Evolutionary conservation across 1,140 invertebrate species (phyloP).

Genomic region (Trichogramma pretiosum): DNA sequence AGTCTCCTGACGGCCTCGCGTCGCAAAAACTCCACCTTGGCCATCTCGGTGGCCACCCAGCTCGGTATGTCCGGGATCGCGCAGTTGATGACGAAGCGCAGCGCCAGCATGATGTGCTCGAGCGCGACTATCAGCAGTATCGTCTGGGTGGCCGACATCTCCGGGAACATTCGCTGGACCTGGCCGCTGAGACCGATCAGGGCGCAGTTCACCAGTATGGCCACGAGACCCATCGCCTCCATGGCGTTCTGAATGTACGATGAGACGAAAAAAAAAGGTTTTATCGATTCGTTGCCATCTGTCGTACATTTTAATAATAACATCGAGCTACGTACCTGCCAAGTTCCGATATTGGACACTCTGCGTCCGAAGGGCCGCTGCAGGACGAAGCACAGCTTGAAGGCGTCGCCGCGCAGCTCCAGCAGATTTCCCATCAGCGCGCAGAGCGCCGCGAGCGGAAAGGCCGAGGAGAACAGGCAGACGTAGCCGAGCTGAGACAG

Average conservation of each 20-base stretch:
- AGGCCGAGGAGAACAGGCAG: constrained; percentile 90
- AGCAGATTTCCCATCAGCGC: constrained; percentile 89
- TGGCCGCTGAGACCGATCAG: constrained; percentile 87
- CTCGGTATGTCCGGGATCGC: constrained; percentile 85
- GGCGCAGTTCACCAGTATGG: constrained; percentile 90
- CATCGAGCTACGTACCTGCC: constrained; percentile 88
- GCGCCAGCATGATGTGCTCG: constrained; percentile 80
- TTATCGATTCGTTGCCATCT: too few species aligned
- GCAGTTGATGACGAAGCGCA: constrained; percentile 72
- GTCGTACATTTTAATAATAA: too few species aligned
- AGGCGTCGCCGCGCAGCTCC: constrained; percentile 90
- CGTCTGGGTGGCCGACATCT: constrained; percentile 74
- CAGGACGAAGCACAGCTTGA: constrained; percentile 90
- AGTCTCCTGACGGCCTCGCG: constrained; percentile 55
- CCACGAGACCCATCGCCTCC: constrained; percentile 85
- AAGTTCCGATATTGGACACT: constrained; percentile 91
- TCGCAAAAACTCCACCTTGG: constrained; percentile 72
- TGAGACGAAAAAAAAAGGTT: too few species aligned
- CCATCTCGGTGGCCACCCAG: constrained; percentile 84
- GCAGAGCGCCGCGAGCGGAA: constrained; percentile 87
- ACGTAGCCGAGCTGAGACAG: constrained; percentile 95
- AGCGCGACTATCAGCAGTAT: constrained; percentile 79
- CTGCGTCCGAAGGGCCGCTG: constrained; percentile 86
- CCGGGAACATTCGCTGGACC: constrained; percentile 79
- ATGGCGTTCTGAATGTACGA: constrained; percentile 76